phyloP scores from a whole-genome alignment of 1,140 invertebrate genomes.

The Pseudomyrmex cubaensis region DNA sequence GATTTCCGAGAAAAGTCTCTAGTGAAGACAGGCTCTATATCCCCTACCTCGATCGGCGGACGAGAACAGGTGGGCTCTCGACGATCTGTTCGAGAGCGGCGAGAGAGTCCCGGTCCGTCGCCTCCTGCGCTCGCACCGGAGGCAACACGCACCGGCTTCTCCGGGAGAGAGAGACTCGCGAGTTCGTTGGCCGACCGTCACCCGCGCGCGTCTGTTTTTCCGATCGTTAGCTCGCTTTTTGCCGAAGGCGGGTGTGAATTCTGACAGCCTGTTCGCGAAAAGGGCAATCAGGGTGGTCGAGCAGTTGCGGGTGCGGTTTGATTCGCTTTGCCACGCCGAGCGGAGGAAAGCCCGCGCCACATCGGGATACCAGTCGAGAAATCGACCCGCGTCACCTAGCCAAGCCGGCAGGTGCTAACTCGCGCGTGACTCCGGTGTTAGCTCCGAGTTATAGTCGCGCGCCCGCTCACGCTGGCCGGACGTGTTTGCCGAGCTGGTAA shows the following conservation, averaged over 20 bases:
- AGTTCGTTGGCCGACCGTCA: constrained; percentile 80
- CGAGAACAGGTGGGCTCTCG: constrained; percentile 76
- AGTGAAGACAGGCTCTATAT: constrained; percentile 57
- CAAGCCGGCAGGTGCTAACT: constrained; percentile 67
- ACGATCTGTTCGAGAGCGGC: constrained; percentile 64
- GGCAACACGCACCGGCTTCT: constrained; percentile 34
- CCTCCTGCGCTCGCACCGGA: constrained; percentile 77
- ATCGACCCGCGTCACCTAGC: constrained; percentile 53
- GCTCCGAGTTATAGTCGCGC: constrained; percentile 55
- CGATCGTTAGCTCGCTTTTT: constrained; percentile 2
- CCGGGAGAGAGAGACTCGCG: constrained; percentile 58
- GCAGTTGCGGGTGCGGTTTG: too few relatives aligned
- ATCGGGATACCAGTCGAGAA: constrained; percentile 40
- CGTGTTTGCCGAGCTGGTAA: constrained; percentile 22
- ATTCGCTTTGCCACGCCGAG: background rate
- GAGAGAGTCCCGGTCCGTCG: constrained; percentile 81
- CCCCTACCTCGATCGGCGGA: constrained; percentile 68
- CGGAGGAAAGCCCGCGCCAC: constrained; percentile 2
- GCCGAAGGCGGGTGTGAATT: background rate
- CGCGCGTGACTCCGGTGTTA: constrained; percentile 75
- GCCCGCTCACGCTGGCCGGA: constrained; percentile 40
- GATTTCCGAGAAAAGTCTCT: constrained; percentile 52
- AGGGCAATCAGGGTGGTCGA: constrained; percentile 9
- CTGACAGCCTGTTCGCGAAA: constrained; percentile 12
- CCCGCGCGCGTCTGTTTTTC: constrained; percentile 58